Base-by-base conservation (phyloP, 2,113 vertebrate species). In the Ramphastos sulfuratus region DNA sequence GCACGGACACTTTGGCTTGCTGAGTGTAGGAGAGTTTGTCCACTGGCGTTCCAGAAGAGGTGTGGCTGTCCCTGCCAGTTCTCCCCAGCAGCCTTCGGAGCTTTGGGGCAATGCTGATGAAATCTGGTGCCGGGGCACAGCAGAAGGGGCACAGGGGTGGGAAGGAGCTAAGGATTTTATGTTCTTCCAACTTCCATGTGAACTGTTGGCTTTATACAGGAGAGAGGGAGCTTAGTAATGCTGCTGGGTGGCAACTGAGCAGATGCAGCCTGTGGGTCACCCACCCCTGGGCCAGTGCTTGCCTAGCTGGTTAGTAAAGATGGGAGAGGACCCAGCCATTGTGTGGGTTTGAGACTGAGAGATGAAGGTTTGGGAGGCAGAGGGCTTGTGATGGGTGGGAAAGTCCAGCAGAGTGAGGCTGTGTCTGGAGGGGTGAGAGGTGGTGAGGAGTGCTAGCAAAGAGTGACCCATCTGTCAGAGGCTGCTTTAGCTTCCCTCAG, bases 311-410 rank as follows among this genome's bases (percentile, higher is more conserved):
- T 13, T 20, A 7, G 30, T 4, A 54, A 25, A 44, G 14, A 1
- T 25, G 69, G 27, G 67, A 72, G 54, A 16, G 4, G 84, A 60
- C 81, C 78, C 2, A 1, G 1, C 19, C 4, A 0, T 1, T 30
- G 54, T 28, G 60, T 0, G 5, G 50, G 33, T 35, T 33, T 1
- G 10, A 8, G 31, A 3, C 42, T 3, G 1, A 10, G 23, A 27
- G 4, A 37, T n/a, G 37, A 10, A 42, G 56, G 52, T 77, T 55
- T 46, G 48, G 67, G 54, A 48, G 50, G 56, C 1, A 2, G 31
- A 15, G n/a, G 24, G 9, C 2, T 10, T n/a, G 65, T 20, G 52
- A 9, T 2, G 12, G 19, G 28, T 15, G 82, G 82, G 9, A 42
- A 54, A 31, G 24, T 9, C 6, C 16, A 25, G 56, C 1, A 1